These are phyloP conservation scores for Zaprionus tsacasi DNA, from an alignment of 1,140 invertebrate species.

Conservation along the genomic window DNA sequence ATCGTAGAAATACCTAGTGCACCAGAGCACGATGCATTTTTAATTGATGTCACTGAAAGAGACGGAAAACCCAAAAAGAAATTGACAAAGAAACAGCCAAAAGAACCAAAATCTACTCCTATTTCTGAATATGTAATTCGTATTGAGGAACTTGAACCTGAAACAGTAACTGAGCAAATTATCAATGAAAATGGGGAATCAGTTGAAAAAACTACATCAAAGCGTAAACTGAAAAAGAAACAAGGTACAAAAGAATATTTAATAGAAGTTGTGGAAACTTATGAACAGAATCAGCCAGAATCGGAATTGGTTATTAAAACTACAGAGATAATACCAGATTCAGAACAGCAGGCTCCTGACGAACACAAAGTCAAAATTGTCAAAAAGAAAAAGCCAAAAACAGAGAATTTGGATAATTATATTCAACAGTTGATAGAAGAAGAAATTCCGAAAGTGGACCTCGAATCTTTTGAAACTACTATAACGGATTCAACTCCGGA, in stretches of 20 bases:
- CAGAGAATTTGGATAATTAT: slow-evolving; percentile 64
- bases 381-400: slow-evolving; percentile 60
- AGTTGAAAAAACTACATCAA: slow-evolving; percentile 66
- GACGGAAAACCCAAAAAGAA: slow-evolving; percentile 63
- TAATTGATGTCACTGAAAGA: slow-evolving; percentile 44
- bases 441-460: slow-evolving; percentile 70
- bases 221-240: slow-evolving; percentile 71
- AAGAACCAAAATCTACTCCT: slow-evolving; percentile 5
- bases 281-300: slow-evolving; percentile 77
- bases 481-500: slow-evolving; percentile 41
- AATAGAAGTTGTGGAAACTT: slow-evolving; percentile 74
- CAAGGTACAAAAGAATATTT: slow-evolving; percentile 67
- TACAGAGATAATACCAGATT: slow-evolving; percentile 76
- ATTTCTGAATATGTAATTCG: slow-evolving; percentile 58
- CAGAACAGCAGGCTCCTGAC: slow-evolving; percentile 61
- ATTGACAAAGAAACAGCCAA: slow-evolving; percentile 41
- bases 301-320: slow-evolving; percentile 62
- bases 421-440: slow-evolving; percentile 65
- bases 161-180: slow-evolving; percentile 66
- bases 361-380: slow-evolving; percentile 64
- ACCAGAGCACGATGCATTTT: slow-evolving; percentile 36
- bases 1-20: slow-evolving; percentile 40
- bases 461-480: slow-evolving; percentile 54
- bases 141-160: slow-evolving; percentile 79
- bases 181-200: slow-evolving; percentile 78